A percentile compares a stretch with the other conserved stretches of the same genome.
Conservation (phyloP, 92 coral and sea anemone genomes). For the Muricea muricata region DNA sequence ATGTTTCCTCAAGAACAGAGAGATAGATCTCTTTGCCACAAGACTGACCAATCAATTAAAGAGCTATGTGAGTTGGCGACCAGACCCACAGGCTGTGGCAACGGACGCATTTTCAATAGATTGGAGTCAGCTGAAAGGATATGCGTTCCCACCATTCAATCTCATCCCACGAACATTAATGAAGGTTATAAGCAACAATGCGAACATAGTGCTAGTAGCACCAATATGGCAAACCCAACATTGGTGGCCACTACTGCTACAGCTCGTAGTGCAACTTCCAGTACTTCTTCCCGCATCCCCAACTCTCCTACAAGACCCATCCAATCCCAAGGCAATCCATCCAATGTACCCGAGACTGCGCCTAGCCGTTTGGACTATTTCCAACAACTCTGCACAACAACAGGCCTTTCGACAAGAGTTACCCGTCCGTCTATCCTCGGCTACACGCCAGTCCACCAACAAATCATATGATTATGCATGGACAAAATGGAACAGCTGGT, state of each 20-base stretch:
- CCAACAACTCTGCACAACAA: slow-evolving; percentile 62
- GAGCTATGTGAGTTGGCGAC: slow-evolving; percentile 58
- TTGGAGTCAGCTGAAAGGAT: slow-evolving; percentile 56
- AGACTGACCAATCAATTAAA: slow-evolving; percentile 58
- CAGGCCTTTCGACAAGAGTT: slow-evolving; percentile 57
- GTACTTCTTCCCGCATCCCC: slow-evolving; percentile 54
- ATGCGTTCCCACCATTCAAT: slow-evolving; percentile 66
- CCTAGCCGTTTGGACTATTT: too few species aligned
- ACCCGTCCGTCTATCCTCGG: slow-evolving; percentile 52
- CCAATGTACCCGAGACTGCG: slow-evolving; percentile 62
- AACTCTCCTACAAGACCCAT: slow-evolving; percentile 54
- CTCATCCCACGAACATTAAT: slow-evolving; percentile 49
- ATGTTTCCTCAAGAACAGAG: neutral
- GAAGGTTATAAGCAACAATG: slow-evolving; percentile 51
- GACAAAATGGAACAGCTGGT: slow-evolving; percentile 56
- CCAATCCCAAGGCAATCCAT: slow-evolving; percentile 49
- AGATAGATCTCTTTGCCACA: too few species aligned
- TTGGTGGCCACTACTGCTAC: slow-evolving; percentile 62
- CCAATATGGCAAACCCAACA: slow-evolving; percentile 71
- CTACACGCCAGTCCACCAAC: slow-evolving; percentile 64
- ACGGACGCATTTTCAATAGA: slow-evolving; percentile 56
- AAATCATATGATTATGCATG: slow-evolving; percentile 48
- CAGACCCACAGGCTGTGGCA: slow-evolving; percentile 55
- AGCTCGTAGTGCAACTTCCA: slow-evolving; percentile 32
- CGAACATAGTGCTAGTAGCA: slow-evolving; percentile 52